Base-by-base conservation (phyloP, 2,797 vertebrate species). In the Lerista edwardsae region DNA sequence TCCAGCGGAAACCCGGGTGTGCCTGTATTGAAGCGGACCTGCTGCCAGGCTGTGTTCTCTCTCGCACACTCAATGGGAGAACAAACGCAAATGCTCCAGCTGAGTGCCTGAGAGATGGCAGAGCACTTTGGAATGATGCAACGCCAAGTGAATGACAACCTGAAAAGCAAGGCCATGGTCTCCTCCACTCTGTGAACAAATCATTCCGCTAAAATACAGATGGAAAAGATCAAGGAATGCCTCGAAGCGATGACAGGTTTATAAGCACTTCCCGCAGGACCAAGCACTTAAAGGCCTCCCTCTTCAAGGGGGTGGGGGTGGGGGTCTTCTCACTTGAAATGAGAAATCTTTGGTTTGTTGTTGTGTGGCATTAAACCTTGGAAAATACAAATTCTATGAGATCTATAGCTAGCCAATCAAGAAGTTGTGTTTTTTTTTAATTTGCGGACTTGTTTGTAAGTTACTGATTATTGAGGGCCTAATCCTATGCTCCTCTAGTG, bases 171-270 rank as follows among this genome's bases (percentile, higher is more conserved):
- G 79, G 82, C 61, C 0, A 0, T 36, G 68, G 36, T 79, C 79
- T 89, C 2, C 14, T 69, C 44, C 83, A 17, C 81, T 86, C 0
- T 0, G 31, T 65, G 85, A 89, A 59, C 69, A 85, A 92, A 87
- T 77, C 82, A 44, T 51, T 62, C 29, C 59, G 80, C 89, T 92
- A 44, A 78, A 75, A 79, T 90, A 79, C 77, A 90, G 88, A 86
- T n/a, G 86, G 59, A 74, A 82, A 83, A 41, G 80, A 87, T 80
- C 87, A 72, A 87, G 62, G 31, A 7, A 3, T 84, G 86, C 0
- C 0, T 68, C 74, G 88, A 72, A 88, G 74, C 29, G 72, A 51
- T 88, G 82, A 21, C 68, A 47, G 55, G 17, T 83, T 90, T 87
- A 80, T 90, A 79, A 69, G 82, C 41, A 86, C 76, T 86, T 83